Conservation (phyloP, 2,888 invertebrate species). For the Aphrophora alni region DNA sequence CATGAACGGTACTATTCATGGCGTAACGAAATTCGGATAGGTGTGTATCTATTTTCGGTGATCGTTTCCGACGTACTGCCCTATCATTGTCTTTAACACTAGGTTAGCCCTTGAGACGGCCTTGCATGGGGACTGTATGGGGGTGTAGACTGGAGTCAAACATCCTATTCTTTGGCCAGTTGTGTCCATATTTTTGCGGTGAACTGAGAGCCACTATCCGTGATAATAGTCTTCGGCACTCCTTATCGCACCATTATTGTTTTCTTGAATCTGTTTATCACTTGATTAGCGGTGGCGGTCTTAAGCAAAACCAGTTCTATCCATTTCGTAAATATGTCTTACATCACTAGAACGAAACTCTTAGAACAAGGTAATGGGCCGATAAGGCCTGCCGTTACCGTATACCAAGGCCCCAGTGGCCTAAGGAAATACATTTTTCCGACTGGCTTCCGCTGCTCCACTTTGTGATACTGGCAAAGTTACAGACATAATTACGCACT, state of each 20-base stretch:
- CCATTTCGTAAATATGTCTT: slow-evolving; percentile 51
- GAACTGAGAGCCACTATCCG: background rate
- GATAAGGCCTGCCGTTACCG: slow-evolving; percentile 48
- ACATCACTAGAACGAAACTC: slow-evolving; percentile 48
- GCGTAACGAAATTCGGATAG: no score
- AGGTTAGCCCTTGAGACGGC: slow-evolving; percentile 52
- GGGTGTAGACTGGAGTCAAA: slow-evolving; percentile 48
- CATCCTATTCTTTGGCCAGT: background rate
- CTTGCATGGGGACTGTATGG: slow-evolving; percentile 53
- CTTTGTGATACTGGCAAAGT: background rate
- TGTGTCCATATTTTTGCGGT: background rate
- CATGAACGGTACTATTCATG: no score
- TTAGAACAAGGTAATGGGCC: slow-evolving; percentile 50
- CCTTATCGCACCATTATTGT: background rate
- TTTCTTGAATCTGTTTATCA: background rate
- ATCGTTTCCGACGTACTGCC: slow-evolving; percentile 49
- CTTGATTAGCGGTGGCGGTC: slow-evolving; percentile 42
- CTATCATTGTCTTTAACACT: slow-evolving; percentile 48
- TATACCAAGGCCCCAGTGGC: background rate
- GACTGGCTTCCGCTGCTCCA: background rate
- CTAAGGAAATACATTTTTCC: background rate
- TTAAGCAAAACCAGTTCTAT: slow-evolving; percentile 45
- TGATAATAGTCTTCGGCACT: background rate
- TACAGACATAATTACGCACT: background rate
- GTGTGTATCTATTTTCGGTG: slow-evolving; percentile 49